These are phyloP conservation scores for Vidua macroura DNA, from an alignment of 2,113 vertebrate species.

Conservation along the genomic window DNA sequence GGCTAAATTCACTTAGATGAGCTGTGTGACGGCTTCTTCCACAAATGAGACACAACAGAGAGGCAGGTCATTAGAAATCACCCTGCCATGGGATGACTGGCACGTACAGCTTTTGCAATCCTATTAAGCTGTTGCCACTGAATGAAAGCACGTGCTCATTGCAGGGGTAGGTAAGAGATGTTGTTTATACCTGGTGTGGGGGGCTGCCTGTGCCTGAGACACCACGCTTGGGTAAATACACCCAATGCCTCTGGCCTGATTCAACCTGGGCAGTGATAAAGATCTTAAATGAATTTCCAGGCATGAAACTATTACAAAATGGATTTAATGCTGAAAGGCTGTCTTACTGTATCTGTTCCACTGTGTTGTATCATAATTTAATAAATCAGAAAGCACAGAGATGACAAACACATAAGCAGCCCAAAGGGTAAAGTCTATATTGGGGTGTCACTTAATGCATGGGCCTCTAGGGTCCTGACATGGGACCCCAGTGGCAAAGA, in stretches of 20 bases:
- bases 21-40: neutral
- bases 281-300: neutral
- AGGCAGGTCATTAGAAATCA: conserved; percentile 12
- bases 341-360: neutral
- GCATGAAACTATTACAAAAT: neutral
- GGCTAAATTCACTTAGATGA: conserved; percentile 41
- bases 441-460: neutral
- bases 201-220: neutral
- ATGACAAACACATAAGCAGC: neutral
- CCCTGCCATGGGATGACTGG: neutral
- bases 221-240: accelerated
- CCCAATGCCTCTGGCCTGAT: neutral
- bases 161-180: neutral
- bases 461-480: neutral
- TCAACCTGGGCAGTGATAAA: accelerated
- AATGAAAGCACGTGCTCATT: neutral
- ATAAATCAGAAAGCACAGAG: neutral
- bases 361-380: neutral
- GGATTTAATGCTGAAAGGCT: neutral
- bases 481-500: accelerated
- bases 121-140: neutral
- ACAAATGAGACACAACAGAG: neutral
- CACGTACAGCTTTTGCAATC: neutral
- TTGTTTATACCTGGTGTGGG: neutral
- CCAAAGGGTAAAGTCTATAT: neutral